Conservation (phyloP, 2,888 invertebrate species). For the Ligdia adustata region DNA sequence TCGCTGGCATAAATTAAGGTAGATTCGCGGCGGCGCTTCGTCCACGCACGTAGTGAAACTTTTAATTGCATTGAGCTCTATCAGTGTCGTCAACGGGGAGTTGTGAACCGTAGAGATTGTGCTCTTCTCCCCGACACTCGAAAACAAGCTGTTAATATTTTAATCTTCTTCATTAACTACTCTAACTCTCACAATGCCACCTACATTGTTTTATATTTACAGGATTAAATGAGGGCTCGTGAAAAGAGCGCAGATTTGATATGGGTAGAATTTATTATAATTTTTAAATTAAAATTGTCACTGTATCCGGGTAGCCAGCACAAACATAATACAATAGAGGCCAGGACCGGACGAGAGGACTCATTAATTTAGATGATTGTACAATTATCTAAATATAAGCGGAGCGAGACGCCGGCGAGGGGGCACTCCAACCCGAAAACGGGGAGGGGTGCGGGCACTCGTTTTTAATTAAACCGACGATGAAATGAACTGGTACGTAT, state of each 20-base stretch:
- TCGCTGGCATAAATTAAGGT: constrained; percentile 80
- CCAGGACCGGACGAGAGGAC: constrained; percentile 80
- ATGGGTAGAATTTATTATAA: constrained; percentile 50
- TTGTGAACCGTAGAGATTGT: constrained; percentile 65
- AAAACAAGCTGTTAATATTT: constrained; percentile 37
- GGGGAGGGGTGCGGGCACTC: constrained; percentile 81
- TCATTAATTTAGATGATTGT: constrained; percentile 85
- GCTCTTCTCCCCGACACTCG: constrained; percentile 42
- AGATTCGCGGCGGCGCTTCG: constrained; percentile 67
- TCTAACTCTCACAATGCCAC: constrained; percentile 13
- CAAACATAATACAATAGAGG: constrained; percentile 77
- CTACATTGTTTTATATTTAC: constrained; percentile 9
- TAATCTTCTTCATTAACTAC: constrained; percentile 35
- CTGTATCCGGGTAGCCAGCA: constrained; percentile 65
- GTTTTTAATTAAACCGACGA: constrained; percentile 84
- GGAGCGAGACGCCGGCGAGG: constrained; percentile 76
- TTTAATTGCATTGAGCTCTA: constrained; percentile 83
- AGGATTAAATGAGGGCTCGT: constrained; percentile 15
- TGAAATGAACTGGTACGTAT: constrained; percentile 84
- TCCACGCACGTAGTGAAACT: constrained; percentile 83
- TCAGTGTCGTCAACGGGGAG: constrained; percentile 77
- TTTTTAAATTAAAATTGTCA: constrained; percentile 70
- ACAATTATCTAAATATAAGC: constrained; percentile 85
- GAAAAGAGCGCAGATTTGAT: constrained; percentile 25
- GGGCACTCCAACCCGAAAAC: constrained; percentile 79